Base-by-base conservation (phyloP, 2,888 invertebrate genomes). In the Caenorhabditis sulstoni region DNA sequence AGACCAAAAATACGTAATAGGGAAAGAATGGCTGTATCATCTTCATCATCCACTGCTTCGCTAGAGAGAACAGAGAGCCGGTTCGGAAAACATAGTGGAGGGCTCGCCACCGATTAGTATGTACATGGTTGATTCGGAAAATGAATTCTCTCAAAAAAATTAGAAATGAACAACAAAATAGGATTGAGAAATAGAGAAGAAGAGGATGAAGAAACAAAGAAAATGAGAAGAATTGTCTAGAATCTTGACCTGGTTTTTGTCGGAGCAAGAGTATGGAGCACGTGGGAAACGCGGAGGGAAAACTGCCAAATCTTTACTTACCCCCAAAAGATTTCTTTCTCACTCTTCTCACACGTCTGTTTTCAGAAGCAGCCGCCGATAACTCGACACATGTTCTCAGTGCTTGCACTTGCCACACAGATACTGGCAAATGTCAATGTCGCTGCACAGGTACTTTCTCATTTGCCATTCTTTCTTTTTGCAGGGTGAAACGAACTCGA, bases 351-450 rank as follows among this genome's bases (percentile, higher is more conserved):
- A 18, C 16, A 14, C 35, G 37, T 39, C 14, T 44, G 8, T 37
- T 75, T 53, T 45, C 53, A 65, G 65, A 53, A 75, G 67, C 61
- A 64, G 58, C 73, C 52, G 16, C 64, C 64, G 35, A 47, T 73
- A 73, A 50, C 41, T 58, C 65, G 64, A 64, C 67, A 66, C 76
- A 88, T 88, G 88, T 87, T 86, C 76, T 87, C 88, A 39, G 77
- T 88, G 79, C 78, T 88, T 47, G 83, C 87, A 35, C 79, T 88
- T 67, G 87, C 88, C 41, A 87, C 86, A 11, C 88, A 88, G 57
- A 77, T 88, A 45, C 65, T 86, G 67, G 84, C 82, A 59, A 86
- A 86, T 79, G 86, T 85, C 45, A 87, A 87, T 76, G 74, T 86
- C 18, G 79, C 85, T 65, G 77, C 87, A 8, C 85, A 88, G 81